phyloP scores from a whole-genome alignment of 2,888 invertebrate species.

The Cryptocheilus praepositus region DNA sequence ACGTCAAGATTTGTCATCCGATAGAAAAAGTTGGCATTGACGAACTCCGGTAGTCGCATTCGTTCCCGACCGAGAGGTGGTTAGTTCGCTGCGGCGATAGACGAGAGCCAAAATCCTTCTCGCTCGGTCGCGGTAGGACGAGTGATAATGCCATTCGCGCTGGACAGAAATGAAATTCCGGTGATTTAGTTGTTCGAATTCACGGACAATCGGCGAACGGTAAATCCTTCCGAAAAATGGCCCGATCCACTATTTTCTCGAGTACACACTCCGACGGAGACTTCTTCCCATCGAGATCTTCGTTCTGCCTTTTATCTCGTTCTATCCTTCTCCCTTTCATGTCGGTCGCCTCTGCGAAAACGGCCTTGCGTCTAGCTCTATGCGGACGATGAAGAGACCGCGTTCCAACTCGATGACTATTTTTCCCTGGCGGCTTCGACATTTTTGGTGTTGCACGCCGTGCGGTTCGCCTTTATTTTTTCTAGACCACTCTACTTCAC shows the following conservation, averaged over 20 bases:
- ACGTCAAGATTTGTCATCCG: no score
- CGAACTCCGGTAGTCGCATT: no score
- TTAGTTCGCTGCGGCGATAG: background rate
- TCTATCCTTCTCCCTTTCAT: background rate
- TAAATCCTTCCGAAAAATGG: conserved; percentile 65
- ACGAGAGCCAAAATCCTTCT: background rate
- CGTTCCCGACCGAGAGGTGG: no score
- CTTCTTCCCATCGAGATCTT: conserved; percentile 27
- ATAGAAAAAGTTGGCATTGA: no score
- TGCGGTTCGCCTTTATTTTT: no score
- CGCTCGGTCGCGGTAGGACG: conserved; percentile 39
- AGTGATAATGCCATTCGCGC: conserved; percentile 62
- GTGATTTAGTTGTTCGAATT: conserved; percentile 68
- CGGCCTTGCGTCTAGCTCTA: no score
- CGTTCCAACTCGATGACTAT: no score
- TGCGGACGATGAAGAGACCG: no score
- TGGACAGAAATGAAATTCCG: conserved; percentile 69
- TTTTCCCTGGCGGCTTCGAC: no score
- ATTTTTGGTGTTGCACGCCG: no score
- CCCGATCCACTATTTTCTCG: conserved; percentile 34
- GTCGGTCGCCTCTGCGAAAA: background rate
- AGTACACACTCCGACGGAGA: background rate
- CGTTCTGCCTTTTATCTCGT: background rate
- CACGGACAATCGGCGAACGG: conserved; percentile 50
- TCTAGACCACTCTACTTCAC: no score